Evolutionary conservation across 64 coral and sea anemone species (phyloP).

Genomic region (Pocillopora damicornis): DNA sequence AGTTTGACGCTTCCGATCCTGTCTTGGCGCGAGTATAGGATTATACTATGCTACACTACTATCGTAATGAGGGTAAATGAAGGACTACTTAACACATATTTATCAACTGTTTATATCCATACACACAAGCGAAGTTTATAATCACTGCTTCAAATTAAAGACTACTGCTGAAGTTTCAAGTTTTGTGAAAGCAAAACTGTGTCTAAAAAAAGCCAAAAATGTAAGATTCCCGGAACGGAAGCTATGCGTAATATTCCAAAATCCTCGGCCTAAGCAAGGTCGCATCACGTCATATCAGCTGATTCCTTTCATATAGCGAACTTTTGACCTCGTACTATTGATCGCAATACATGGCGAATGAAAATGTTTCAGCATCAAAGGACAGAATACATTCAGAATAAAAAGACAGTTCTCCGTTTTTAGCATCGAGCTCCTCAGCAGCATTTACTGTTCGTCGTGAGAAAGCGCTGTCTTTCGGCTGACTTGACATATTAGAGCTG

Average conservation of each 20-base stretch:
- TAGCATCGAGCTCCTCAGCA: too few species aligned
- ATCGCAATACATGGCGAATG: background rate
- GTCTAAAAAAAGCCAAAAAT: background rate
- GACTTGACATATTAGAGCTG: too few species aligned
- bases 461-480: too few species aligned
- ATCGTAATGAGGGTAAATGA: too few species aligned
- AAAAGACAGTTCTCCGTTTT: too few species aligned
- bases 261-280: background rate
- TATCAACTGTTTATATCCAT: background rate
- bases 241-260: background rate
- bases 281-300: slow-evolving; percentile 4
- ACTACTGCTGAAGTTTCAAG: background rate
- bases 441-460: too few species aligned
- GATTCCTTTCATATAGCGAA: background rate
- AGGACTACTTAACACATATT: background rate
- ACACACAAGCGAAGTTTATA: background rate
- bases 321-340: slow-evolving; percentile 10
- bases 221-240: background rate
- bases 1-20: too few species aligned
- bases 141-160: background rate
- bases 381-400: background rate
- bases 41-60: too few species aligned
- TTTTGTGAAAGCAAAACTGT: background rate
- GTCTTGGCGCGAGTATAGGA: too few species aligned
- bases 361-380: background rate